These are phyloP conservation scores for Drosophila bipectinata DNA, from an alignment of 1,140 invertebrate genomes.

Conservation along the genomic window DNA sequence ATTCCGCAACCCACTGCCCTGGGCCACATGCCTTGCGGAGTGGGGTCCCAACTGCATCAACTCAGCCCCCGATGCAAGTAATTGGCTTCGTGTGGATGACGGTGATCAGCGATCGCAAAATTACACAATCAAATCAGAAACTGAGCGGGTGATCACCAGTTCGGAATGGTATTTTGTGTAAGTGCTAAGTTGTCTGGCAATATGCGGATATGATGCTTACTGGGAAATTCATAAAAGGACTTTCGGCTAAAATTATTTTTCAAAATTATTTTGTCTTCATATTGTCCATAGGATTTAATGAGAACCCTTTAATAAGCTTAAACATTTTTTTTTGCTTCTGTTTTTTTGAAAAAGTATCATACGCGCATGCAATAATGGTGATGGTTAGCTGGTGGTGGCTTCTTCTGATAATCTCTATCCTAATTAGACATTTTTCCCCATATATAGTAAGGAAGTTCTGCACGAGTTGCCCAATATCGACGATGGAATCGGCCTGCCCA, in stretches of 20 bases:
- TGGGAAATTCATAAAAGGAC: background rate
- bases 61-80: constrained; percentile 46
- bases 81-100: constrained; percentile 21
- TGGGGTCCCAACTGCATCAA: constrained; percentile 85
- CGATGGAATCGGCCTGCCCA: constrained; percentile 88
- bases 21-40: constrained; percentile 86
- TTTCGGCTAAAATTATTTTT: background rate
- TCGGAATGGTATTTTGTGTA: constrained; percentile 87
- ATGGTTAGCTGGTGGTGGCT: constrained; percentile 31
- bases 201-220: constrained; percentile 7
- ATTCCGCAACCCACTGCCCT: constrained; percentile 87
- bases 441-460: constrained; percentile 87
- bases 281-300: too few relatives aligned
- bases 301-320: too few relatives aligned
- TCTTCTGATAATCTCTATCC: background rate
- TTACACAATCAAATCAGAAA: constrained; percentile 14
- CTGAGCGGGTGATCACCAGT: constrained; percentile 84
- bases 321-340: background rate
- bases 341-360: constrained; percentile 3
- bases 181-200: constrained; percentile 60
- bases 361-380: constrained; percentile 10
- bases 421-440: constrained; percentile 1
- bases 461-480: constrained; percentile 88
- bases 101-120: constrained; percentile 18
- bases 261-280: too few relatives aligned